Percentiles rank a stretch among this genome's conserved stretches.
Evolutionary conservation across 2,888 invertebrate genomes (phyloP).

Genomic region (Trachelus iudaicus): DNA sequence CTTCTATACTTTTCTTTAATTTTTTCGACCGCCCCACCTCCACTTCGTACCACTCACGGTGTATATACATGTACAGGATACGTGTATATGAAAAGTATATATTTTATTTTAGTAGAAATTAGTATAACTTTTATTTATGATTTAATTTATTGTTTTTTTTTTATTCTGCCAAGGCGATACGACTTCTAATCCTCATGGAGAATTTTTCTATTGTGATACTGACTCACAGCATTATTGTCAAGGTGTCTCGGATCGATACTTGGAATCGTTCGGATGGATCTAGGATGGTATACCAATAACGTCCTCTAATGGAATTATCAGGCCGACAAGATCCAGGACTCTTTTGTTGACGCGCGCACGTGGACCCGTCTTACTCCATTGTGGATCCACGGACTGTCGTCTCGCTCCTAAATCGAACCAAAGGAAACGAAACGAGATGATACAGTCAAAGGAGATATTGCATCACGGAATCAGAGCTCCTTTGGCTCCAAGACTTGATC

Average conservation of each 20-base stretch:
- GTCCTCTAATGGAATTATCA: conserved; percentile 54
- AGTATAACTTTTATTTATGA: too few relatives aligned
- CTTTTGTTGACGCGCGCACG: not conserved
- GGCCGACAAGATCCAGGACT: conserved; percentile 29
- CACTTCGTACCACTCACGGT: not conserved
- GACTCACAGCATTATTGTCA: not conserved
- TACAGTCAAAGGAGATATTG: conserved; percentile 27
- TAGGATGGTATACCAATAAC: conserved; percentile 29
- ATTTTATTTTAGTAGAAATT: too few relatives aligned
- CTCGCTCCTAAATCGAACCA: conserved; percentile 10
- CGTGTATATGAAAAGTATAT: too few relatives aligned
- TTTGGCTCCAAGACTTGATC: not conserved
- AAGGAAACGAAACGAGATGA: conserved; percentile 27
- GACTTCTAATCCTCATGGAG: not conserved
- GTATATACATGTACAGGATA: not conserved
- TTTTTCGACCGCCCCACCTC: not conserved
- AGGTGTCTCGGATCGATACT: not conserved
- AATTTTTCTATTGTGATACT: not conserved
- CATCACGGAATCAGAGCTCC: conserved; percentile 28
- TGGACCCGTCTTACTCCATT: not conserved
- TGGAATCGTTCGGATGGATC: not conserved
- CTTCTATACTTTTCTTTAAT: not conserved
- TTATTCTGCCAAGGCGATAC: not conserved
- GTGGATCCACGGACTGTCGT: not conserved
- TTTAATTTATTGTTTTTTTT: not conserved